Evolutionary conservation across 2,888 invertebrate species (phyloP).

Genomic region (Meta bourneti): DNA sequence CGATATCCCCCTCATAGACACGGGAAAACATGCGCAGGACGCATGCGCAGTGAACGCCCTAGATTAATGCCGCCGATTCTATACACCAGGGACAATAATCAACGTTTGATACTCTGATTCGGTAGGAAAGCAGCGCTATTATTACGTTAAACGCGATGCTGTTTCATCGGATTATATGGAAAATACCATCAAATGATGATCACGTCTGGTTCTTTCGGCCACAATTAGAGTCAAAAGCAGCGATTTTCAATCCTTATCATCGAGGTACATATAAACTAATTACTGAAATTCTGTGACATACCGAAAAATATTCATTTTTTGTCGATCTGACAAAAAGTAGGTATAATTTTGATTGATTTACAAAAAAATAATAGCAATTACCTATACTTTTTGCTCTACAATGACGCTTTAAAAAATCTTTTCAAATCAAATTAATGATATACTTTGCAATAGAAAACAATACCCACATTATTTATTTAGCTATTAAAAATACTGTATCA

Average conservation of each 20-base stretch:
- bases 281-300: conserved; percentile 12
- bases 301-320: too few relatives aligned
- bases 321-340: too few relatives aligned
- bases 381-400: too few relatives aligned
- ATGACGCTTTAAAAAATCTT: too few relatives aligned
- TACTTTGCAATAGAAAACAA: too few relatives aligned
- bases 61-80: conserved; percentile 40
- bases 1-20: conserved; percentile 39
- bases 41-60: conserved; percentile 10
- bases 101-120: conserved; percentile 53
- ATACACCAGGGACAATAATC: conserved; percentile 60
- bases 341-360: too few relatives aligned
- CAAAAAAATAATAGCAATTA: too few relatives aligned
- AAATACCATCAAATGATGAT: conserved; percentile 6
- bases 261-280: conserved; percentile 58
- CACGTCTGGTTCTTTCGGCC: conserved; percentile 40
- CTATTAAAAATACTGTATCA: too few relatives aligned
- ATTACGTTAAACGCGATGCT: too few relatives aligned
- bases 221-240: conserved; percentile 50
- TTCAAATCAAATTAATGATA: too few relatives aligned
- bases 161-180: not conserved
- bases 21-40: conserved; percentile 48
- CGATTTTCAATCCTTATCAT: conserved; percentile 29
- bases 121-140: not conserved
- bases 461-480: too few relatives aligned